These are phyloP conservation scores for Cassiopea xamachana DNA, from an alignment of 30 jellyfish, hydroid and myxozoan species.

Conservation along the genomic window DNA sequence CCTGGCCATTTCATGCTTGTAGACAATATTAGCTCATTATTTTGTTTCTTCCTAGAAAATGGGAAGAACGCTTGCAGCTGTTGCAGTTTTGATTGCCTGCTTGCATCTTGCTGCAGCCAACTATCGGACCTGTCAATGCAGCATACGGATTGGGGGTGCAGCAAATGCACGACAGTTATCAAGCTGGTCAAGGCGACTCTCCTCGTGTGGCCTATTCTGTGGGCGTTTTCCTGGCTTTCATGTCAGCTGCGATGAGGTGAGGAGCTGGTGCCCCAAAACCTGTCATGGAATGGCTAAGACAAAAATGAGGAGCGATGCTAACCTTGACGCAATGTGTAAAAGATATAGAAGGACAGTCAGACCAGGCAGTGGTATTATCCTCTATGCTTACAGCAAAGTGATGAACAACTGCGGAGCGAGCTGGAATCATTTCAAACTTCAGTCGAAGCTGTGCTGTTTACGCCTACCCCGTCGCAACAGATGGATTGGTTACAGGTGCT, in stretches of 20 bases:
- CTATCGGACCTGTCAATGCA: slow-evolving; percentile 15
- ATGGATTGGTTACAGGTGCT: slow-evolving; percentile 27
- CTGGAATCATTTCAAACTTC: slow-evolving; percentile 12
- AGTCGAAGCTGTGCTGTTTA: background rate
- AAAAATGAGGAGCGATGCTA: background rate
- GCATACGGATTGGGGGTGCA: slow-evolving; percentile 20
- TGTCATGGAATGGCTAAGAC: slow-evolving; percentile 3
- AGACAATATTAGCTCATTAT: no score
- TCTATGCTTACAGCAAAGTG: slow-evolving; percentile 32
- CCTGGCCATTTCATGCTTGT: no score
- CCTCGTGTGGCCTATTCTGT: slow-evolving; percentile 30
- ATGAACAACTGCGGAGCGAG: slow-evolving; percentile 35
- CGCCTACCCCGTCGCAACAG: background rate
- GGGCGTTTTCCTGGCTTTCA: slow-evolving; percentile 28
- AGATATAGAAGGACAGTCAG: slow-evolving; percentile 4
- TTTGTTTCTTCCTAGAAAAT: no score
- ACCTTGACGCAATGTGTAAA: slow-evolving; percentile 6
- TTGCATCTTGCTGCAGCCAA: background rate
- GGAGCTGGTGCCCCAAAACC: slow-evolving; percentile 21
- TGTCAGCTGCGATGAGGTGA: slow-evolving; percentile 18
- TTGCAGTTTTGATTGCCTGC: slow-evolving; percentile 19
- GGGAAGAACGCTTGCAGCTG: background rate
- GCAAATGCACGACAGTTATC: slow-evolving; percentile 28
- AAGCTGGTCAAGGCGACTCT: slow-evolving; percentile 3
- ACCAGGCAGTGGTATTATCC: slow-evolving; percentile 5